Conservation (phyloP, 2,888 invertebrate species). For the Neocrepidodera transversa region DNA sequence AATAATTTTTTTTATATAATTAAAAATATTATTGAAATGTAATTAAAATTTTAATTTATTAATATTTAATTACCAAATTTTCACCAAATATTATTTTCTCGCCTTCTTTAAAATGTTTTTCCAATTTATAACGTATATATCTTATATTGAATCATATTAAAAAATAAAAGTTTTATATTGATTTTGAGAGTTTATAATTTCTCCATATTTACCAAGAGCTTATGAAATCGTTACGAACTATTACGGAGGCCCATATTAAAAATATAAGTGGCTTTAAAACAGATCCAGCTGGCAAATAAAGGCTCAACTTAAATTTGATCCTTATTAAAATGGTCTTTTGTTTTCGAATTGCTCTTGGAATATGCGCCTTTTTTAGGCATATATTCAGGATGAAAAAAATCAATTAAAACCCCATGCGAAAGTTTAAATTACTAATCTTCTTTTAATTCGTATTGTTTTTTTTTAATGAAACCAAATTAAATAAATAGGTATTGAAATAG, state of each 20-base stretch:
- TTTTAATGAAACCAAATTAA: too few species aligned
- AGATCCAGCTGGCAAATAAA: conserved; percentile 59
- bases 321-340: conserved; percentile 59
- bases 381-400: conserved; percentile 9
- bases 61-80: too few species aligned
- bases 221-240: conserved; percentile 46
- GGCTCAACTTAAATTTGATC: conserved; percentile 60
- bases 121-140: too few species aligned
- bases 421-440: conserved; percentile 17
- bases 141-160: too few species aligned
- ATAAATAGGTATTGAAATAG: too few species aligned
- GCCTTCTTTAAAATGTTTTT: too few species aligned
- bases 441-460: too few species aligned
- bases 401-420: conserved; percentile 15
- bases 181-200: conserved; percentile 33
- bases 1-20: too few species aligned
- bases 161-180: conserved; percentile 23
- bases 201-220: conserved; percentile 46
- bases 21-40: too few species aligned
- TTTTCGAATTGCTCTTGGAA: conserved; percentile 56
- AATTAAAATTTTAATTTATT: too few species aligned
- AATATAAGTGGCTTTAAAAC: conserved; percentile 59
- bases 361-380: conserved; percentile 35
- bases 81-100: too few species aligned
- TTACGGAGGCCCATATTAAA: conserved; percentile 55